These are phyloP conservation scores for Cheilosia urbana DNA, from an alignment of 2,888 invertebrate genomes.

Conservation along the genomic window DNA sequence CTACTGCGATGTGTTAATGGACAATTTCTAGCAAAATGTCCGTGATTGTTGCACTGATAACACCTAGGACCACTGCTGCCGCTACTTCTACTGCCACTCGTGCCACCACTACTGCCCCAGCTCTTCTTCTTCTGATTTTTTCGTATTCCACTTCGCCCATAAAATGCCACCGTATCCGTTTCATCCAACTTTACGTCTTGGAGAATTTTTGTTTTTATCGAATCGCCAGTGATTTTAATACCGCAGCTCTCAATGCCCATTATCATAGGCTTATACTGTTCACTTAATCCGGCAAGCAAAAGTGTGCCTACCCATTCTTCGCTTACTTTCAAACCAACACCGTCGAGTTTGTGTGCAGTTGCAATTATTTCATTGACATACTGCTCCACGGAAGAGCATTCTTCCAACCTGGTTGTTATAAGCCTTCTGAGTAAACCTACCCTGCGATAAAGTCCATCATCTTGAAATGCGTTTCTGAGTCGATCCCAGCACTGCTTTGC, in stretches of 20 bases:
- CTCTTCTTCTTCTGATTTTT: too few relatives aligned
- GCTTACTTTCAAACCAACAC: slow-evolving; percentile 71
- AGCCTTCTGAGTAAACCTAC: slow-evolving; percentile 77
- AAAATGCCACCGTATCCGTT: too few relatives aligned
- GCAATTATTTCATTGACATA: slow-evolving; percentile 78
- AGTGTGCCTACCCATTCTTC: slow-evolving; percentile 78
- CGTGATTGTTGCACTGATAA: too few relatives aligned
- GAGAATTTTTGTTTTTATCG: too few relatives aligned
- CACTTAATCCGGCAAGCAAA: slow-evolving; percentile 77
- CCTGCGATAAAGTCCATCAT: slow-evolving; percentile 77
- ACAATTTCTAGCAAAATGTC: slow-evolving; percentile 23
- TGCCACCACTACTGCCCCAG: too few relatives aligned
- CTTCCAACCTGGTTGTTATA: slow-evolving; percentile 50
- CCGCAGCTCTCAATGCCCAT: too few relatives aligned
- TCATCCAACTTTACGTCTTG: too few relatives aligned
- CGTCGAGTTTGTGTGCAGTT: slow-evolving; percentile 77
- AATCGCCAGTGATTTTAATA: too few relatives aligned
- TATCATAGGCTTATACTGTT: slow-evolving; percentile 14
- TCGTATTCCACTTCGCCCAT: too few relatives aligned
- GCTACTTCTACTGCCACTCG: too few relatives aligned
- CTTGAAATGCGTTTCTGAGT: slow-evolving; percentile 77
- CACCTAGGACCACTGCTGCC: too few relatives aligned
- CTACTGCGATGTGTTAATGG: neutral
- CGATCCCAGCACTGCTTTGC: slow-evolving; percentile 77
- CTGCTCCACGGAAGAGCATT: slow-evolving; percentile 77